phyloP scores from a whole-genome alignment of 2,113 vertebrate genomes.

The Grantiella picta region DNA sequence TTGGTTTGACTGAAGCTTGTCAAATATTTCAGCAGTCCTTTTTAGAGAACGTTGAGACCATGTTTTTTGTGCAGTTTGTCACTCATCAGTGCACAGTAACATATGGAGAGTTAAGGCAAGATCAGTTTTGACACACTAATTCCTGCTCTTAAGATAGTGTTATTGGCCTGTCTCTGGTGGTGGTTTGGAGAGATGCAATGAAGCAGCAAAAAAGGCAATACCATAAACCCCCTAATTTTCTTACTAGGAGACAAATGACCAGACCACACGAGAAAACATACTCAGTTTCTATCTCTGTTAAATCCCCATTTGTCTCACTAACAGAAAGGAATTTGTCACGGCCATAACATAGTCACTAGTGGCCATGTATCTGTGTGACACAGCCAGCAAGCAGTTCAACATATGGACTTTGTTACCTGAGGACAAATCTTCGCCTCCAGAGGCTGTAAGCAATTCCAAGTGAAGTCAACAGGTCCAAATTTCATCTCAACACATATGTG shows the following conservation, averaged over 20 bases:
- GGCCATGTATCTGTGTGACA: background rate
- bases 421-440: background rate
- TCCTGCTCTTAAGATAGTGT: background rate
- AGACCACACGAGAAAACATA: background rate
- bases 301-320: background rate
- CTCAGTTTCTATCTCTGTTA: background rate
- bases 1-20: slow-evolving; percentile 24
- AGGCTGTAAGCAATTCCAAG: background rate
- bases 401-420: background rate
- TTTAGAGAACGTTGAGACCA: background rate
- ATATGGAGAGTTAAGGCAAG: background rate
- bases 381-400: background rate
- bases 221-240: background rate
- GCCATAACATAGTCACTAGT: background rate
- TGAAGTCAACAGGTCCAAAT: background rate
- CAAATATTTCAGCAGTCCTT: slow-evolving; percentile 21
- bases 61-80: background rate
- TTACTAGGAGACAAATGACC: background rate
- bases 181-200: background rate
- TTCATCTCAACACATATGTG: background rate
- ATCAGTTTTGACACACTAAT: background rate
- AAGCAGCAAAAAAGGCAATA: background rate
- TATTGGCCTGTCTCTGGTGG: background rate
- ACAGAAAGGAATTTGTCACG: background rate
- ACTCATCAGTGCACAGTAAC: background rate